Percentiles rank a stretch among this genome's conserved stretches.
Conservation (phyloP, 2,113 vertebrate genomes). For the Pterocles gutturalis region DNA sequence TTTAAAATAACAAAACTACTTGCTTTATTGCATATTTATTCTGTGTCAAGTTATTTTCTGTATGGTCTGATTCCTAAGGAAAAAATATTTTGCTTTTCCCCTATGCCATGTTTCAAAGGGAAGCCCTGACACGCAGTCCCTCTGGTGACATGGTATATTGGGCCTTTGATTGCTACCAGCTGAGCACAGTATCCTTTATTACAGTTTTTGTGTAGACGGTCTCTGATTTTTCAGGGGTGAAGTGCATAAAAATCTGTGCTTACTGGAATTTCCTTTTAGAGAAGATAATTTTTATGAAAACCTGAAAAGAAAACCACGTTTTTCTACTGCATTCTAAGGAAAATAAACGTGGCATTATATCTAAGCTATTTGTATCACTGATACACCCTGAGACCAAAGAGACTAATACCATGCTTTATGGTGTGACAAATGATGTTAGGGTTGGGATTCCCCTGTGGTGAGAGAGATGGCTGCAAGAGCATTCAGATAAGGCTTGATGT, state of each 20-base stretch:
- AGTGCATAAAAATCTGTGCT: background rate
- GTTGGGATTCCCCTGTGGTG: background rate
- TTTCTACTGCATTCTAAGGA: background rate
- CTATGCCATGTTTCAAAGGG: background rate
- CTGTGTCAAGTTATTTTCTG: background rate
- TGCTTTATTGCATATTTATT: background rate
- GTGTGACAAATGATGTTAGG: constrained; percentile 19
- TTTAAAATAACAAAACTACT: background rate
- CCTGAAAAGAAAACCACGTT: background rate
- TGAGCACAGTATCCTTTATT: background rate
- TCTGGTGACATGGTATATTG: background rate
- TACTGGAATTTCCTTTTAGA: background rate
- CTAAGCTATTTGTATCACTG: background rate
- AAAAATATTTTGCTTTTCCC: background rate
- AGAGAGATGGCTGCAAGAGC: background rate
- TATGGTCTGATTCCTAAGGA: background rate
- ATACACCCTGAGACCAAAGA: background rate
- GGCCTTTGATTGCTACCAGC: background rate
- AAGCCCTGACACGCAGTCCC: background rate
- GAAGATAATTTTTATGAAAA: constrained; percentile 4
- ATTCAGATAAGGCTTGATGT: background rate
- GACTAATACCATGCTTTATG: background rate
- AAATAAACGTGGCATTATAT: background rate
- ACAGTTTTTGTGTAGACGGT: background rate
- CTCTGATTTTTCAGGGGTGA: background rate